Evolutionary conservation across 2,113 vertebrate species (phyloP).

Genomic region (Pseudorectes ferrugineus): DNA sequence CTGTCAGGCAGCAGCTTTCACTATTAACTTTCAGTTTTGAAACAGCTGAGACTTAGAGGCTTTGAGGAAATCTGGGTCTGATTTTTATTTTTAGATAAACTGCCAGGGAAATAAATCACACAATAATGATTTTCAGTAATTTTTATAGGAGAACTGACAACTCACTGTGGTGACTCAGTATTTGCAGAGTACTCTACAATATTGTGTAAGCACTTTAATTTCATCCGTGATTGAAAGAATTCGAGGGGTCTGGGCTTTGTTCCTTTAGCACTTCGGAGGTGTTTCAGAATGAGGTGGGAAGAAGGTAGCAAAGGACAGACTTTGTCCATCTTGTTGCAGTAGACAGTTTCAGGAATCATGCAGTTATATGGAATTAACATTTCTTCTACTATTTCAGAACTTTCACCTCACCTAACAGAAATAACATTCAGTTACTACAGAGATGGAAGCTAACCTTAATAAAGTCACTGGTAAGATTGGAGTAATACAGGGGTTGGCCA

Average conservation of each 20-base stretch:
- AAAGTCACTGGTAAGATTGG: not conserved
- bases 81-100: slow-evolving; percentile 47
- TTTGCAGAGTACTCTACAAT: not conserved
- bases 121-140: slow-evolving; percentile 28
- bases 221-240: not conserved
- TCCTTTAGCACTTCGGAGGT: not conserved
- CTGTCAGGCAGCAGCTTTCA: not conserved
- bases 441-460: not conserved
- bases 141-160: slow-evolving; percentile 8
- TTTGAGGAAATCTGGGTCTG: not conserved
- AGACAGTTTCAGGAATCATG: not conserved
- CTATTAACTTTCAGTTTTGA: slow-evolving; percentile 12
- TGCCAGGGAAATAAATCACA: slow-evolving; percentile 47
- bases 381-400: not conserved
- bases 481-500: not conserved
- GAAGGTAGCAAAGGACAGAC: not conserved
- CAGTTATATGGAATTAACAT: not conserved
- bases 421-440: not conserved
- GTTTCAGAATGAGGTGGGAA: not conserved
- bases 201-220: not conserved
- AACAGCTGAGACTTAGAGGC: slow-evolving; percentile 24
- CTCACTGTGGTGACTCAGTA: not conserved
- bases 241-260: not conserved
- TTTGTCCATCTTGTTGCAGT: not conserved
- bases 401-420: not conserved